A percentile compares a stretch with the other conserved stretches of the same genome.
These are phyloP conservation scores for Drosophila longiperda DNA, from an alignment of 2,888 invertebrate genomes.

Conservation along the genomic window DNA sequence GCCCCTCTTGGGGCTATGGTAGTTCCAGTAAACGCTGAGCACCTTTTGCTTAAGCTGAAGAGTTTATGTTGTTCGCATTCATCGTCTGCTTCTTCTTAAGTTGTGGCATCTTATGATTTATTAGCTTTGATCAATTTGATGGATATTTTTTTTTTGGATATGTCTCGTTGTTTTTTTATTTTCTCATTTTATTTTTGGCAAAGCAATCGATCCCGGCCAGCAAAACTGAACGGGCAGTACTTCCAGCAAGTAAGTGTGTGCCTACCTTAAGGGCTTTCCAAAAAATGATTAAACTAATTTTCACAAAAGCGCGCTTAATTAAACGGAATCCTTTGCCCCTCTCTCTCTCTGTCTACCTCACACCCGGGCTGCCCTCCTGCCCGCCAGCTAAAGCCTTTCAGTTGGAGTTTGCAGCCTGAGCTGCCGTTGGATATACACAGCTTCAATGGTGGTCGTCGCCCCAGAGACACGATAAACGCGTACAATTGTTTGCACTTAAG, in stretches of 20 bases:
- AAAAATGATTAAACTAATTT: conserved; percentile 79
- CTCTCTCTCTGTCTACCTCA: not conserved
- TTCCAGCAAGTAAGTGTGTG: conserved; percentile 33
- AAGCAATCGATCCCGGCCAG: conserved; percentile 47
- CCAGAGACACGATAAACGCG: conserved; percentile 83
- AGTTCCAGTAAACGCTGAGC: conserved; percentile 69
- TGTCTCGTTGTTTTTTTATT: not conserved
- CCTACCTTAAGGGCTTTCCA: conserved; percentile 76
- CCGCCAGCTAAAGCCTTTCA: conserved; percentile 11
- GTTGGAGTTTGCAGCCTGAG: conserved; percentile 5
- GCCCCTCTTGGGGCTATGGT: conserved; percentile 71
- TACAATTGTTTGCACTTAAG: conserved; percentile 86
- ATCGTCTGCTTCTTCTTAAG: conserved; percentile 16
- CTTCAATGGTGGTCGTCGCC: conserved; percentile 82
- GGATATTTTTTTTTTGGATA: conserved; percentile 70
- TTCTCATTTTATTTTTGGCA: conserved; percentile 35
- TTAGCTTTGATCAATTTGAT: conserved; percentile 83
- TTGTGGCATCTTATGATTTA: conserved; percentile 80
- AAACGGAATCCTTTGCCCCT: conserved; percentile 67
- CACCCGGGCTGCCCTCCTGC: conserved; percentile 37
- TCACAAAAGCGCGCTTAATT: conserved; percentile 74
- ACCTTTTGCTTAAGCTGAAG: conserved; percentile 38
- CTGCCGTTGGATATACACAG: conserved; percentile 21
- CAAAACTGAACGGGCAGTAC: conserved; percentile 13
- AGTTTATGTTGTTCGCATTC: conserved; percentile 24